These are phyloP conservation scores for Ichneumoninae sp. DNA, from an alignment of 2,888 invertebrate species.

Conservation along the genomic window DNA sequence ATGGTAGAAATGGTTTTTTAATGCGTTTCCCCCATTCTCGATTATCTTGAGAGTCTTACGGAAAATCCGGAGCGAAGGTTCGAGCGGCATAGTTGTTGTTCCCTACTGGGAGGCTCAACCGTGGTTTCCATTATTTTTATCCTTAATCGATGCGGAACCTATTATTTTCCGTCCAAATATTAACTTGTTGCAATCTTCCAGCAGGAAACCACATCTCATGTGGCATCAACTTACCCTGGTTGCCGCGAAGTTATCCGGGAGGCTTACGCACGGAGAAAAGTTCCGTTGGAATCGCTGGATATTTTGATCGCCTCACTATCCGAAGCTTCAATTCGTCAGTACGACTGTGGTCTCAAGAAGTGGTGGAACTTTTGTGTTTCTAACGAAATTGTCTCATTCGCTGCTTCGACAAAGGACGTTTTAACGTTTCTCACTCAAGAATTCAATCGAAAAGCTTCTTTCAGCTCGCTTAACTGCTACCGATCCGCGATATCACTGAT, in stretches of 20 bases:
- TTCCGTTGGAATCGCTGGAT: constrained; percentile 29
- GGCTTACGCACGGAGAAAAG: constrained; percentile 12
- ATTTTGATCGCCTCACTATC: constrained; percentile 42
- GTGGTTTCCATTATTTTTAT: constrained; percentile 31
- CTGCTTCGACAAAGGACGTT: constrained; percentile 8
- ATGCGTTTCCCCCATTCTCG: constrained; percentile 49
- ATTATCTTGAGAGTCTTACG: constrained; percentile 21
- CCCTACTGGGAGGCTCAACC: constrained; percentile 36
- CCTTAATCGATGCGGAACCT: constrained; percentile 17
- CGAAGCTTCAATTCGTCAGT: constrained; percentile 43
- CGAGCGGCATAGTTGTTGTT: constrained; percentile 27
- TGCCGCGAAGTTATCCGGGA: constrained; percentile 48
- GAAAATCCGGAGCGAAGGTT: constrained; percentile 29
- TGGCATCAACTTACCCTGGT: constrained; percentile 42
- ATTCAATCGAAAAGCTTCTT: constrained; percentile 52
- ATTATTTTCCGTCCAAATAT: constrained; percentile 21
- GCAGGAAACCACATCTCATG: constrained; percentile 20
- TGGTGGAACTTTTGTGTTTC: constrained; percentile 53
- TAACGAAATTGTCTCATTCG: background rate
- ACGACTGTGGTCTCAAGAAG: constrained; percentile 35
- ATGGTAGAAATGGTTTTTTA: constrained; percentile 36
- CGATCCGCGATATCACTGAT: constrained; percentile 73
- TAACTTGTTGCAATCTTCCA: constrained; percentile 36
- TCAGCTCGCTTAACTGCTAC: constrained; percentile 71
- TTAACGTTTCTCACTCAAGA: constrained; percentile 33